Evolutionary conservation across 1,140 invertebrate genomes (phyloP), one percentile per base, ranked within the genome.

Genomic region (Hypothenemus hampei): DNA sequence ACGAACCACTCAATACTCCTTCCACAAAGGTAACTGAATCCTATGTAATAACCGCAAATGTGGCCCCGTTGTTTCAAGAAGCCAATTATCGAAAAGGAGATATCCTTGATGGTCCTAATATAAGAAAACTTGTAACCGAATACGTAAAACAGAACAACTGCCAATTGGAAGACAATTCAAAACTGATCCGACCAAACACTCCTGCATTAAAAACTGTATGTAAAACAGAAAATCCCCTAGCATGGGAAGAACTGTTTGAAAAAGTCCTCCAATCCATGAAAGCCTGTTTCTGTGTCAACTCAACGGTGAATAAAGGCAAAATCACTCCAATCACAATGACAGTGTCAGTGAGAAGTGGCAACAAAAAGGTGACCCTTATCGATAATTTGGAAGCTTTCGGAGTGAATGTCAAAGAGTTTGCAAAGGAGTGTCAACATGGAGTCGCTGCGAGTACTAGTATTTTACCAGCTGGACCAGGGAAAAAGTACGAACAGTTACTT

Each of bases 321-420:
- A 72, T 93, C 53, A 81, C 88, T 24, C 83, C 85, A 11, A 86
- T 94, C 52, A 82, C 83, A 59, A 84, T 95, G 70, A 80, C 80
- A 8, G 81, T 93, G 3, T 82, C 80, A 11, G 84, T 82, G n/a
- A 73, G 91, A 46, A 81, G 82, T 19, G 84, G 86, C n/a, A 91
- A 91, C 66, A 96, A 96, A 71, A 94, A 93, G 78, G 89, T 91
- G 10, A 95, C 92, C 1, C 70, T 95, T 26, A 80, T 96, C 0
- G 87, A 89, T 58, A 94, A 94, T 72, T 76, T 94, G 53, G 89
- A 93, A 70, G 73, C 80, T 18, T 95, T 83, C 74, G 90, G 91
- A 11, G 89, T 95, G 55, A 84, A 84, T 65, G 73, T 90, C 37
- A 69, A 79, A 19, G 83, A 86, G 59, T 86, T 95, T 72, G 86